phyloP scores from a whole-genome alignment of 2,113 vertebrate species.

The Raja brachyura region DNA sequence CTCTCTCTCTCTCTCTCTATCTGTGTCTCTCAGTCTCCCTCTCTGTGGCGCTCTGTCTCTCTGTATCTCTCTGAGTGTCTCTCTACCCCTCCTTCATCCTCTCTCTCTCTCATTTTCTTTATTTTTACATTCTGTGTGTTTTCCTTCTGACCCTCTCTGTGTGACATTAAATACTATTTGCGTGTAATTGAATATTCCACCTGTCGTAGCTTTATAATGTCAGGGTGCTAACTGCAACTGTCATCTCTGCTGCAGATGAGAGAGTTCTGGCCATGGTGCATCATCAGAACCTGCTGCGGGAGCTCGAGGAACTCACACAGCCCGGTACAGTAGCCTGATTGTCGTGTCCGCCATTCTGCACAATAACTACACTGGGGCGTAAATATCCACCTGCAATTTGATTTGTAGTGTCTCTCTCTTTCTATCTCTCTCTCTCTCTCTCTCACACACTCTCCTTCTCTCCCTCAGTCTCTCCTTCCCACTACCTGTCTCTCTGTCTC shows the following conservation, averaged over 20 bases:
- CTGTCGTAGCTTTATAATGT: not conserved
- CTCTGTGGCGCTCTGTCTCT: not conserved
- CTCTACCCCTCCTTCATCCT: too few species aligned
- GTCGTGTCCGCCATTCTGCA: too few species aligned
- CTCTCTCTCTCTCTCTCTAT: not conserved
- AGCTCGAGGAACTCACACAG: slow-evolving; percentile 63
- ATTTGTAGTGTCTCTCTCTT: not conserved
- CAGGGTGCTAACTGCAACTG: not conserved
- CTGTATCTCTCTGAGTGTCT: not conserved
- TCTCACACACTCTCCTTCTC: too few species aligned
- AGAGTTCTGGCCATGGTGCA: slow-evolving; percentile 57
- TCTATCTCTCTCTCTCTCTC: too few species aligned
- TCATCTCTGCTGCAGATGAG: slow-evolving; percentile 46
- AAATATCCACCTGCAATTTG: not conserved
- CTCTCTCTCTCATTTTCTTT: not conserved
- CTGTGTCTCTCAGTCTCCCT: too few species aligned
- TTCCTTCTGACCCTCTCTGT: not conserved
- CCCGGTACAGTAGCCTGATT: slow-evolving; percentile 52
- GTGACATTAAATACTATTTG: not conserved
- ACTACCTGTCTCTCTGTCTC: too few species aligned
- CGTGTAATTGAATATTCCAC: not conserved
- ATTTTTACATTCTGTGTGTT: not conserved
- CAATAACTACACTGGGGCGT: too few species aligned
- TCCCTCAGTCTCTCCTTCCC: too few species aligned
- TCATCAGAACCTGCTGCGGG: slow-evolving; percentile 60